Base-by-base conservation (phyloP, 2,113 vertebrate genomes). In the Oryzias melastigma region DNA sequence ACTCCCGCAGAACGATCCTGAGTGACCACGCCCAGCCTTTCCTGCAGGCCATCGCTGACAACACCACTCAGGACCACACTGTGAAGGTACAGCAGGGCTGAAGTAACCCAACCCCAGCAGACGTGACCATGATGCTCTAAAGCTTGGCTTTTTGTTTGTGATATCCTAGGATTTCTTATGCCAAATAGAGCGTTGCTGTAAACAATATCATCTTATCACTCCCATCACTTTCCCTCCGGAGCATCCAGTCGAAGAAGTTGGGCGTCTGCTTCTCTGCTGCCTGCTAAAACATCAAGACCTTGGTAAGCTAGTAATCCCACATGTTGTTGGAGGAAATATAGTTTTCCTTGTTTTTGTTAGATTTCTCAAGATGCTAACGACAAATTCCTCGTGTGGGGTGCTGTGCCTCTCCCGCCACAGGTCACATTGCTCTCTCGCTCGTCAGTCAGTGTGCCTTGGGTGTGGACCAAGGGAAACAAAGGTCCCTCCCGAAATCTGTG, bases 261-360 rank as follows among this genome's bases (percentile, higher is more conserved):
- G 97, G 56, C 96, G 97, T 46, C 89, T 99, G 72, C 89, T 99
- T 40, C 83, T 99, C 24, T 99, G 97, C 82, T 99, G 96, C 87
- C 93, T 99, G 62, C 90, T 99, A 51, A 99, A 99, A 78, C 97
- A 99, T 69, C 96, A 98, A 66, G 97, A 98, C 89, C 93, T 99
- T 56, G 97, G 97, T 98, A 94, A 87, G 61, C 62, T 69, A 68
- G 68, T 76, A 83, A 82, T 56, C 68, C 24, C 19, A 41, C 17
- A 16, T 24, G 47, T 54, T 27, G 51, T 60, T 46, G 58, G 27
- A 50, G 19, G 14, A 57, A n/a, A 22, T 18, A 1, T 18, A 55
- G n/a, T 52, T 58, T 68, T 49, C 57, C 17, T 14, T 5, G 5
- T 43, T 12, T 18, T 15, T 20, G 2, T 50, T 22, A 15, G 17